Conservation (phyloP, 2,888 invertebrate species). For the Litoditis marina region DNA sequence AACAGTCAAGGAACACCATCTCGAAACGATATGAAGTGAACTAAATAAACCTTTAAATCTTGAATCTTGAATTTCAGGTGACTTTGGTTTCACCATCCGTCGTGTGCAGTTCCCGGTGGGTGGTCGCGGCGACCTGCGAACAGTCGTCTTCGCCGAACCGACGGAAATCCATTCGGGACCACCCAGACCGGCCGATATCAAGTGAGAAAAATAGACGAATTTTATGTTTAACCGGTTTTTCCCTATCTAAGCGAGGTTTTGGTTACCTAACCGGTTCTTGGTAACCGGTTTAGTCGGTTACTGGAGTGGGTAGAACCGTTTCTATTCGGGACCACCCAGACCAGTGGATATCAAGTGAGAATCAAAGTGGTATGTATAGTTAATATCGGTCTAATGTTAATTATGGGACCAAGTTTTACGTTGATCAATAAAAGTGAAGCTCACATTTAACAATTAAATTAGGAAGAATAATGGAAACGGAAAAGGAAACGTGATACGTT, state of each 20-base stretch:
- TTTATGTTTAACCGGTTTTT: not conserved
- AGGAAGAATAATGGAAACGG: too few species aligned
- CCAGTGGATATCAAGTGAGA: slow-evolving; percentile 39
- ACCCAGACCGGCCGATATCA: slow-evolving; percentile 47
- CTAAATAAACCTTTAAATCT: too few species aligned
- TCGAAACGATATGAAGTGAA: too few species aligned
- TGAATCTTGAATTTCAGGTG: slow-evolving; percentile 32
- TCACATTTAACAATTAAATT: too few species aligned
- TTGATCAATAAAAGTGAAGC: too few species aligned
- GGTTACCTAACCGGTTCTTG: too few species aligned
- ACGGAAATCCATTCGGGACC: slow-evolving; percentile 38
- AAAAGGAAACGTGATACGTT: too few species aligned
- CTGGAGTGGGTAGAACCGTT: too few species aligned
- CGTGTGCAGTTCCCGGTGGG: slow-evolving; percentile 37
- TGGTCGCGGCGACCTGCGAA: slow-evolving; percentile 19
- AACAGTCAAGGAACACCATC: too few species aligned
- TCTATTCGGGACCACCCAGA: slow-evolving; percentile 44
- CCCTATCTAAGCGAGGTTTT: not conserved
- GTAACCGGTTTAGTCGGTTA: not conserved
- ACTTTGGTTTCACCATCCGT: slow-evolving; percentile 50
- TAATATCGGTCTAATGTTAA: too few species aligned
- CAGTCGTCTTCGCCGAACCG: slow-evolving; percentile 51
- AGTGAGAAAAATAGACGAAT: slow-evolving; percentile 1
- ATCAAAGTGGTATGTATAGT: too few species aligned
- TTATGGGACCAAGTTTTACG: too few species aligned